Conservation (phyloP, 2,888 invertebrate genomes). For the Fragum sueziense region DNA sequence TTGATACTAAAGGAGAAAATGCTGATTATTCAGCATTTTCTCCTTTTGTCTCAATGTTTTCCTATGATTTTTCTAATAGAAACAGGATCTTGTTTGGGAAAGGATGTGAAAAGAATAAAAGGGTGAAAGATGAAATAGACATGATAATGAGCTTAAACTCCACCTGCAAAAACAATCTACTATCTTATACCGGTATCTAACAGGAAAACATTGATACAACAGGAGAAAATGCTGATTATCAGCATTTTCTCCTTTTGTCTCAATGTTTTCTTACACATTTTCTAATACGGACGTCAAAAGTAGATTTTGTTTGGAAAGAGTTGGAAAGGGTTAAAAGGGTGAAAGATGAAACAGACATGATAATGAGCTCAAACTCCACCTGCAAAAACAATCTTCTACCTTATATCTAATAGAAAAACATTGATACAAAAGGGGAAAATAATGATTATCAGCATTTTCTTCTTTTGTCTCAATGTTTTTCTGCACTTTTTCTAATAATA, state of each 20-base stretch:
- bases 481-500: too few relatives aligned
- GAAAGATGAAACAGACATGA: background rate
- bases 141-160: background rate
- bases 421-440: too few relatives aligned
- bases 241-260: slow-evolving; percentile 11
- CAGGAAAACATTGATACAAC: slow-evolving; percentile 1
- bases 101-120: background rate
- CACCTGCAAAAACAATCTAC: slow-evolving; percentile 21
- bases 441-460: too few relatives aligned
- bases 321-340: background rate
- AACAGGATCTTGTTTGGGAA: too few relatives aligned
- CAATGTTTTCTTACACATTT: background rate
- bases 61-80: too few relatives aligned
- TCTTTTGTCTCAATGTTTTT: too few relatives aligned
- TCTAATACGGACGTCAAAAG: background rate
- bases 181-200: background rate
- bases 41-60: too few relatives aligned
- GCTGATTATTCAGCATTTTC: too few relatives aligned
- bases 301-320: background rate
- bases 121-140: background rate
- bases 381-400: slow-evolving; percentile 15
- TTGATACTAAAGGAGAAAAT: too few relatives aligned
- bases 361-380: slow-evolving; percentile 6
- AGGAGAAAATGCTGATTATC: background rate
- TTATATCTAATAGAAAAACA: background rate